These are phyloP conservation scores for Catharus bicknelli DNA, from an alignment of 2,113 vertebrate genomes.

Conservation along the genomic window DNA sequence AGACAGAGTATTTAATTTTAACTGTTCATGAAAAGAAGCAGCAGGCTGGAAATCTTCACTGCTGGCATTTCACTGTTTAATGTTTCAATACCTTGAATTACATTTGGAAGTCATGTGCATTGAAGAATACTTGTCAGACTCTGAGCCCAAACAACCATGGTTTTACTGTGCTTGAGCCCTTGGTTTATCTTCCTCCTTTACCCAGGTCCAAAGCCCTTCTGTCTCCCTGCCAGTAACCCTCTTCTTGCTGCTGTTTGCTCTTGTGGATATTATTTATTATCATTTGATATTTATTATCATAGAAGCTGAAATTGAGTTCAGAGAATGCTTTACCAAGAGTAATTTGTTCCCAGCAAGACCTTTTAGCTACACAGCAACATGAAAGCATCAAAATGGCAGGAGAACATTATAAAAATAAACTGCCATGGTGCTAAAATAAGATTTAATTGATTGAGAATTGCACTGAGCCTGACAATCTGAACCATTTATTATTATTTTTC, in stretches of 20 bases:
- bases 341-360: slow-evolving; percentile 46
- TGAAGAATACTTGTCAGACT: background rate
- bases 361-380: background rate
- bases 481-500: slow-evolving; percentile 53
- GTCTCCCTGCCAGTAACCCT: background rate
- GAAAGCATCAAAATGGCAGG: slow-evolving; percentile 35
- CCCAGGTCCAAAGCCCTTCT: background rate
- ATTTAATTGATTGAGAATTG: slow-evolving; percentile 63
- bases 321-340: background rate
- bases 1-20: background rate
- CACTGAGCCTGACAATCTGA: slow-evolving; percentile 35
- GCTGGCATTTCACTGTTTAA: background rate
- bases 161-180: background rate
- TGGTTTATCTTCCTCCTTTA: background rate
- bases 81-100: background rate
- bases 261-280: slow-evolving; percentile 4
- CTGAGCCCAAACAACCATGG: background rate
- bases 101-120: background rate
- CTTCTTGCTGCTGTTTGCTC: background rate
- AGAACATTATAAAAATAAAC: slow-evolving; percentile 43
- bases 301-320: background rate
- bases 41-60: background rate
- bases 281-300: background rate
- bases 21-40: background rate
- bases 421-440: slow-evolving; percentile 53